Percentiles rank a stretch among this genome's conserved stretches.
Conservation (phyloP, 2,113 vertebrate genomes). For the Grammomys dolichurus region DNA sequence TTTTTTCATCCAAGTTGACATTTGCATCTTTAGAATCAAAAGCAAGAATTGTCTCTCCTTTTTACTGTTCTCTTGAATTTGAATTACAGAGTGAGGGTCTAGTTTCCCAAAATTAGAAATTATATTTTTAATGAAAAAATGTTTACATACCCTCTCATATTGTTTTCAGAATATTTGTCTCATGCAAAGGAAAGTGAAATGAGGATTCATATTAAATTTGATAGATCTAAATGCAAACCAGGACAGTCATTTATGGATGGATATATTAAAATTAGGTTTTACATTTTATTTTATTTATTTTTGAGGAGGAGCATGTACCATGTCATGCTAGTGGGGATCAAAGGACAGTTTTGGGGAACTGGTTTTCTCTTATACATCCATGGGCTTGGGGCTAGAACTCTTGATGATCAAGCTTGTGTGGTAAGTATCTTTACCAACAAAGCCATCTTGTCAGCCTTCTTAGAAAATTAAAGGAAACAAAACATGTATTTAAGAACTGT, state of each 20-base stretch:
- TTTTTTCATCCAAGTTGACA: background rate
- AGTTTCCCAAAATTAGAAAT: background rate
- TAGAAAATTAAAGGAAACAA: conserved; percentile 17
- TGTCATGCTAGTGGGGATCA: background rate
- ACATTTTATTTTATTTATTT: background rate
- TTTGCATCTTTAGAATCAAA: background rate
- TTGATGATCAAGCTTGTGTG: background rate
- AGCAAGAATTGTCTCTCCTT: background rate
- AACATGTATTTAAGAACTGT: background rate
- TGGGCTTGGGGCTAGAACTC: background rate
- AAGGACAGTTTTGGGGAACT: background rate
- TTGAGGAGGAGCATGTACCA: background rate
- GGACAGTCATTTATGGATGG: background rate
- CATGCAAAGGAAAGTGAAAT: background rate
- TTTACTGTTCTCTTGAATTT: background rate
- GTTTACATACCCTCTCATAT: background rate
- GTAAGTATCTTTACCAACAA: background rate
- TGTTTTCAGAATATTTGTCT: background rate
- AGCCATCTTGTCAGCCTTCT: background rate
- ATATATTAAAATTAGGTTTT: background rate
- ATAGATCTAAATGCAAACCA: background rate
- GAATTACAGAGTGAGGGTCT: background rate
- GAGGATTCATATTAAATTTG: background rate
- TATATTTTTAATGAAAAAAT: background rate
- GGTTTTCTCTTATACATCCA: background rate